Conservation (phyloP, 2,888 invertebrate species). For the Epinotia nisella region DNA sequence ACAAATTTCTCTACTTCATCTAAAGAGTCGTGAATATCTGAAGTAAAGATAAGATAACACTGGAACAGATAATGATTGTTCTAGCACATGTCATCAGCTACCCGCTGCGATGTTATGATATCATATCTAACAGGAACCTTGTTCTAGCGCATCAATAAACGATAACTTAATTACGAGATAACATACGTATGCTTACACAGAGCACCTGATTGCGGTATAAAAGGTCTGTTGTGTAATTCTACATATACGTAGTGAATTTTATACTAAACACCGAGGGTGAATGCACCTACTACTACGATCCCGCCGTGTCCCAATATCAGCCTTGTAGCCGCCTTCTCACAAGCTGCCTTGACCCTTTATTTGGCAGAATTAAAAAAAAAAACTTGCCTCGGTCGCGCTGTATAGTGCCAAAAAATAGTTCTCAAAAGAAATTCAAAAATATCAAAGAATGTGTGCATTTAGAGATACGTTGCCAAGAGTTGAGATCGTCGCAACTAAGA, state of each 20-base stretch:
- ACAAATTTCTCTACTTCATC: neutral
- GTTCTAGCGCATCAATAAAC: conserved; percentile 32
- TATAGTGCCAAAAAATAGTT: no score
- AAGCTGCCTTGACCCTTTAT: no score
- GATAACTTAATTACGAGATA: conserved; percentile 31
- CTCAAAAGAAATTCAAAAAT: no score
- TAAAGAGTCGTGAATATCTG: conserved; percentile 11
- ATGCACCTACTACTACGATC: neutral
- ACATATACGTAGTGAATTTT: neutral
- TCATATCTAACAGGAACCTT: conserved; percentile 26
- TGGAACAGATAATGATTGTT: conserved; percentile 25
- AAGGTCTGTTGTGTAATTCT: neutral
- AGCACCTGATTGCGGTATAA: conserved; percentile 8
- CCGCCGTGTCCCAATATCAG: no score
- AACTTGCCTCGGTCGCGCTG: no score
- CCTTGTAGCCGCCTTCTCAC: no score
- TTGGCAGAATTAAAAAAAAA: no score
- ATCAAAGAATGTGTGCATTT: no score
- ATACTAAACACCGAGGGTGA: neutral
- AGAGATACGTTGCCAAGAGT: no score
- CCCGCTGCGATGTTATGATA: conserved; percentile 4
- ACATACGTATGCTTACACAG: neutral
- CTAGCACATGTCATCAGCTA: neutral
- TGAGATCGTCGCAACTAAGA: no score
- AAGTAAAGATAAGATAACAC: conserved; percentile 20